A percentile compares a stretch with the other conserved stretches of the same genome.
phyloP scores from a whole-genome alignment of 1,140 invertebrate genomes.

The Agraylea sexmaculata region DNA sequence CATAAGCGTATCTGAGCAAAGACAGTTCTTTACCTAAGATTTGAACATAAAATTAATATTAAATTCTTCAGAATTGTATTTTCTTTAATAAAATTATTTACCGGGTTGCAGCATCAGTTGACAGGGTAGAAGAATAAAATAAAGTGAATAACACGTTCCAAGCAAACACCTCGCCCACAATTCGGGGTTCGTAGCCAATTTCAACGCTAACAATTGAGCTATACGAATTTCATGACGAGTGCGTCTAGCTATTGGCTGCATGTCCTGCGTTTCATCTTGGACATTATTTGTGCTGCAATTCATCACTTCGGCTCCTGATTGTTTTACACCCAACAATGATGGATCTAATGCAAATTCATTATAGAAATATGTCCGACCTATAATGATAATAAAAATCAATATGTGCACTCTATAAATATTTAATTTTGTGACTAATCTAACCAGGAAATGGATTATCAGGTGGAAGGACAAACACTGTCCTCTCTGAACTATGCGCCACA shows the following conservation, averaged over 20 bases:
- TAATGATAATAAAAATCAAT: constrained; percentile 17
- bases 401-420: background rate
- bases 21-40: constrained; percentile 55
- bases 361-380: constrained; percentile 40
- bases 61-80: no score
- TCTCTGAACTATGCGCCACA: constrained; percentile 46
- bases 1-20: constrained; percentile 73
- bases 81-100: background rate
- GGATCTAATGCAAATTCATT: constrained; percentile 42
- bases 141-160: constrained; percentile 86
- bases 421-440: constrained; percentile 14
- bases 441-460: constrained; percentile 59
- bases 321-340: constrained; percentile 25
- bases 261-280: constrained; percentile 39
- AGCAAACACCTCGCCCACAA: constrained; percentile 86
- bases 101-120: constrained; percentile 30
- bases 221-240: constrained; percentile 92
- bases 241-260: constrained; percentile 80
- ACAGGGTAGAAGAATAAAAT: constrained; percentile 90
- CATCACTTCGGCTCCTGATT: constrained; percentile 9
- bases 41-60: constrained; percentile 47
- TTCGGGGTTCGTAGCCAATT: constrained; percentile 62
- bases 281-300: constrained; percentile 19
- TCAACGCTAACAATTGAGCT: constrained; percentile 76
- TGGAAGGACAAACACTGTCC: constrained; percentile 92